A percentile compares a stretch with the other conserved stretches of the same genome.
These are phyloP conservation scores for Aepyceros melampus DNA, from an alignment of 2,113 vertebrate species.

Conservation along the genomic window DNA sequence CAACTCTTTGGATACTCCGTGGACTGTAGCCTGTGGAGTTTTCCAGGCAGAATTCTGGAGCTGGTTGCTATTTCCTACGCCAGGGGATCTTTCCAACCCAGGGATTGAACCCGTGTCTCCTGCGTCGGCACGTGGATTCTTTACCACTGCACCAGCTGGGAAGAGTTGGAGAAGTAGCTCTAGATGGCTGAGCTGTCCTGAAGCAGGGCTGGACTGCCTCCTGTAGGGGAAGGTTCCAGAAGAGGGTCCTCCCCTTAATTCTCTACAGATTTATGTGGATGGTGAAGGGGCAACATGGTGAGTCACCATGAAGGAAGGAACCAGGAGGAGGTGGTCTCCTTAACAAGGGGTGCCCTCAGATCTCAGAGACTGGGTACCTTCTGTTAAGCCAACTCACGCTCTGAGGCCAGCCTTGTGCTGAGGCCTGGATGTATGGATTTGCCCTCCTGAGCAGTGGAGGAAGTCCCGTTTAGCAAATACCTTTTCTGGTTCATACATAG, in stretches of 20 bases:
- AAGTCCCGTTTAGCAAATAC: background rate
- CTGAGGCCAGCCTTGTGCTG: background rate
- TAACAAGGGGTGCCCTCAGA: background rate
- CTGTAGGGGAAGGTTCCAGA: background rate
- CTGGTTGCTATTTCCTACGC: background rate
- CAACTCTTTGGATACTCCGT: background rate
- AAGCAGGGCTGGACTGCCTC: background rate
- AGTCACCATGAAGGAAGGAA: background rate
- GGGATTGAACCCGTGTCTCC: background rate
- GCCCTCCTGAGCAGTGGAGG: background rate
- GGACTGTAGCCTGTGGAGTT: background rate
- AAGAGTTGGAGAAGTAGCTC: background rate
- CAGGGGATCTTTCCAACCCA: background rate
- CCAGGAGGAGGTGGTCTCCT: background rate
- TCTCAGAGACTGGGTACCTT: background rate
- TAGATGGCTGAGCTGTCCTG: background rate
- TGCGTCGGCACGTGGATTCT: background rate
- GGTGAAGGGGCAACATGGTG: background rate
- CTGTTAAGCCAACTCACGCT: background rate
- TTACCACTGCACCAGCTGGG: background rate
- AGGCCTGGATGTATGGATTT: background rate
- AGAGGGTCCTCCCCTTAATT: background rate
- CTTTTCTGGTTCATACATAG: background rate
- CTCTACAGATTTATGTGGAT: background rate
- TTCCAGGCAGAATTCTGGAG: background rate